Evolutionary conservation across 2,797 vertebrate species (phyloP).

Genomic region (Paedocypris micromegethes): DNA sequence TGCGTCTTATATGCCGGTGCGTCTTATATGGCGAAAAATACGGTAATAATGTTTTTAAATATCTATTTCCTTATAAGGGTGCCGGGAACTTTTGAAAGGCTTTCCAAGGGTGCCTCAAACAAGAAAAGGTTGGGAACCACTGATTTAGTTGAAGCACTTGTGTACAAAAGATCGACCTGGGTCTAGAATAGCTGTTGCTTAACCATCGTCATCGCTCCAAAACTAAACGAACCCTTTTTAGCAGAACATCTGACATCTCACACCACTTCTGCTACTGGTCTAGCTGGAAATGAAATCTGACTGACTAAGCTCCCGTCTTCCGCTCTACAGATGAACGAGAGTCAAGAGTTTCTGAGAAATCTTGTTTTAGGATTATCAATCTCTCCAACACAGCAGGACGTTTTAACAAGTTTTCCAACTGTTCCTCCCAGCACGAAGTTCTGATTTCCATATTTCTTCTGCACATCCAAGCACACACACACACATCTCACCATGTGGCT

Average conservation of each 20-base stretch:
- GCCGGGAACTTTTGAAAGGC: too few species aligned
- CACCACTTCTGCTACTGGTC: conserved; percentile 7
- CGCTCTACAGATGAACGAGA: conserved; percentile 57
- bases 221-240: conserved; percentile 70
- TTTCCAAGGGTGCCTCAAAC: too few species aligned
- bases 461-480: not conserved
- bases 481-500: not conserved
- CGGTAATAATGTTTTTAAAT: too few species aligned
- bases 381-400: conserved; percentile 46
- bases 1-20: too few species aligned
- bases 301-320: conserved; percentile 67
- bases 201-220: conserved; percentile 60
- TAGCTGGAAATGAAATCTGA: conserved; percentile 50
- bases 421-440: conserved; percentile 17
- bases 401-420: conserved; percentile 8
- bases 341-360: conserved; percentile 66
- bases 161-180: conserved; percentile 48
- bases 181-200: conserved; percentile 64
- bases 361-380: conserved; percentile 72
- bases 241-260: conserved; percentile 27
- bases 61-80: too few species aligned
- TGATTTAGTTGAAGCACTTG: too few species aligned
- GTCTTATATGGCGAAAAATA: too few species aligned
- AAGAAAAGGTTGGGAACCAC: too few species aligned
- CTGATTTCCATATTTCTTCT: not conserved